Evolutionary conservation across 1,140 invertebrate species (phyloP), one percentile per base, ranked within the genome.

Genomic region (Parapsyche elsis): DNA sequence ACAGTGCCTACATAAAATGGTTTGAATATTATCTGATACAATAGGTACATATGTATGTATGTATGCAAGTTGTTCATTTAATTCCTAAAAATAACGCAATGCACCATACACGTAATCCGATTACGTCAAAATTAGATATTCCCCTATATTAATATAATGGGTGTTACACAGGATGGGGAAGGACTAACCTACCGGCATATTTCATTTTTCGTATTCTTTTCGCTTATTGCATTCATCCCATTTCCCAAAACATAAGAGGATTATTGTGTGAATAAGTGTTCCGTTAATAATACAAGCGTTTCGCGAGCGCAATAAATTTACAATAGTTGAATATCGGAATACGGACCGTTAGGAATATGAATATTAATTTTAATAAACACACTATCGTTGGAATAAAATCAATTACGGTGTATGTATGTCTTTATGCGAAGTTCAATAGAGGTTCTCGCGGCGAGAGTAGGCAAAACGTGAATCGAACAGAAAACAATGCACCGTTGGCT

Each of bases 81-180:
- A 73, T 73, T 73, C 71, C 71, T 46, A 49, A 73, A 73, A 46
- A 73, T 73, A 12, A 45, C 16, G 71, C 45, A 73, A 46, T 73
- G 71, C 19, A 38, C 38, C 71, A 46, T 73, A 46, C 71, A 23
- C 23, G 23, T 76, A 76, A 76, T 49, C 74, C 74, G 74, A 57
- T 76, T 76, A 76, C 24, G 23, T 19, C 19, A 59, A 59, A 76
- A 76, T 76, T 76, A 76, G 74, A 76, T 76, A 76, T 76, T 76
- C 74, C 74, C 74, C 46, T 14, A 53, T 53, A 38, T 38, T 73
- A 46, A 38, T n/a, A n/a, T 57, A 61, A 59, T 16, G 74, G 21
- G 49, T 21, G 46, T 38, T 57, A 24, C 14, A 49, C 74, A 61
- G 26, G 38, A 30, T 30, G 74, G 26, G 74, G 53, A 76, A 76